Evolutionary conservation across 2,888 invertebrate genomes (phyloP).

Genomic region (Hermaeophaga mercurialis): DNA sequence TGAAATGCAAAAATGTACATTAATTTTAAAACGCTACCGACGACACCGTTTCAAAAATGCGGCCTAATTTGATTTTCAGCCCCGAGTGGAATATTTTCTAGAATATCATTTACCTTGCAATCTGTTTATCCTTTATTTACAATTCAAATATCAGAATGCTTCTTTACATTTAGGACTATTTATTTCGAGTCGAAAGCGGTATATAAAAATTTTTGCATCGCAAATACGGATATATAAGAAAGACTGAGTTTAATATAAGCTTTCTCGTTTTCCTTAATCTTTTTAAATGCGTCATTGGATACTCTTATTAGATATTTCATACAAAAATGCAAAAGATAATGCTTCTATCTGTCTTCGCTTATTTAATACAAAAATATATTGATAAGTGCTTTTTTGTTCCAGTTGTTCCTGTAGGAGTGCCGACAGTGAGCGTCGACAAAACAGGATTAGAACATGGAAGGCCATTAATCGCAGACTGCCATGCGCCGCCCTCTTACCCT

Average conservation of each 20-base stretch:
- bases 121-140: conserved; percentile 38
- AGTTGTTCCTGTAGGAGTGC: conserved; percentile 66
- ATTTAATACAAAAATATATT: not conserved
- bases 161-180: conserved; percentile 36
- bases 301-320: not conserved
- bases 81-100: conserved; percentile 23
- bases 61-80: conserved; percentile 26
- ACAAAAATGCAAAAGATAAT: not conserved
- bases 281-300: too few species aligned
- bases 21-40: conserved; percentile 23
- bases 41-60: conserved; percentile 24
- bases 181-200: conserved; percentile 28
- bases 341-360: not conserved
- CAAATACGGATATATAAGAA: conserved; percentile 20
- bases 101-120: conserved; percentile 37
- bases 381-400: conserved; percentile 42
- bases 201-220: conserved; percentile 28
- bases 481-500: conserved; percentile 66
- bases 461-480: conserved; percentile 65
- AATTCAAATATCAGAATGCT: conserved; percentile 38
- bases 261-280: too few species aligned
- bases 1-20: conserved; percentile 29
- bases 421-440: conserved; percentile 64
- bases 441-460: conserved; percentile 65
- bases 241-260: conserved; percentile 18